Evolutionary conservation across 2,888 invertebrate genomes (phyloP).

Genomic region (Osmoderma eremita): DNA sequence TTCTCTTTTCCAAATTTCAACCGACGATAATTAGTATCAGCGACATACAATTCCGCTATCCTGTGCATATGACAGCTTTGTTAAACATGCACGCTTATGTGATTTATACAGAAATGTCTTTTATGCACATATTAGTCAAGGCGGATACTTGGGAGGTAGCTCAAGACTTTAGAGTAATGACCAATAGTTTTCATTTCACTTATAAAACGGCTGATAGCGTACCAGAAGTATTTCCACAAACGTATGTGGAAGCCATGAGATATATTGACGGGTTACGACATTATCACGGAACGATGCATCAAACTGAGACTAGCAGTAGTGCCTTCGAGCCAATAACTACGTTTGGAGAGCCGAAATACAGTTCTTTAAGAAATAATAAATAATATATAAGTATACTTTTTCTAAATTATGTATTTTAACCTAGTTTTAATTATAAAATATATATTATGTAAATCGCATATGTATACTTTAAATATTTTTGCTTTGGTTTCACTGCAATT

Average conservation of each 20-base stretch:
- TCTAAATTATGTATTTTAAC: no score
- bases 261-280: conserved; percentile 69
- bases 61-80: conserved; percentile 77
- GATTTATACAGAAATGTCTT: conserved; percentile 64
- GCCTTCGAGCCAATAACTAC: conserved; percentile 5
- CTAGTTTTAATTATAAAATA: no score
- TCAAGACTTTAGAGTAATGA: conserved; percentile 68
- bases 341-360: neutral
- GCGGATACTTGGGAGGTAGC: conserved; percentile 73
- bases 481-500: no score
- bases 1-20: conserved; percentile 68
- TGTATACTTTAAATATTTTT: no score
- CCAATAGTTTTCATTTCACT: conserved; percentile 80
- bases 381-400: neutral
- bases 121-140: conserved; percentile 74
- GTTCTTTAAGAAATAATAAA: neutral
- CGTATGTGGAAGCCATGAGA: conserved; percentile 76
- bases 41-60: conserved; percentile 76
- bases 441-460: no score
- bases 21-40: conserved; percentile 73
- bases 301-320: no score
- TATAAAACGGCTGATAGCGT: conserved; percentile 67
- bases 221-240: conserved; percentile 69
- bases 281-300: conserved; percentile 55
- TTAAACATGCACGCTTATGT: conserved; percentile 76